Base-by-base conservation (phyloP, 2,888 invertebrate species). In the Drosophila emarginata region DNA sequence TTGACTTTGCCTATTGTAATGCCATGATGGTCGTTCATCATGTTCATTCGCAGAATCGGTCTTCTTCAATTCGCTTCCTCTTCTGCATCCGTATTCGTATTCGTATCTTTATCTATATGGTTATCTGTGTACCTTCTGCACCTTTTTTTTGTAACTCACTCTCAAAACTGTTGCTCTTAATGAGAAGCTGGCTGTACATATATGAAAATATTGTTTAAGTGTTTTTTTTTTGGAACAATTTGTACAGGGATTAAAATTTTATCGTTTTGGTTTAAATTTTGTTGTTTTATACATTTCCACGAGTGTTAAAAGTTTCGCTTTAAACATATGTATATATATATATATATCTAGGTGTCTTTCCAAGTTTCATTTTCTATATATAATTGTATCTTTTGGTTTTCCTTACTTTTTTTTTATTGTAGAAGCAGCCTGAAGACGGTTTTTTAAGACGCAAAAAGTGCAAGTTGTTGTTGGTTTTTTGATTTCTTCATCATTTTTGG, bases 361-460 rank as follows among this genome's bases (percentile, higher is more conserved):
- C 14, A 1, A 11, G 1, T 32, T 53, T 14, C 52, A 39, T 37
- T n/a, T 40, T 40, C 52, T 64, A 74, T 58, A 56, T 60, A 74
- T 79, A 37, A 26, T 50, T 63, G 11, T 63, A 54, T 18, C 54
- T 62, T 53, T 66, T 53, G 53, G 23, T 11, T 52, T 50, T 51
- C 40, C 63, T 68, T 61, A 73, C n/a, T 58, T 70, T 63, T 61
- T 76, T 64, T 70, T 72, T 79, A 86, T 80, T 79, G 76, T 88
- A 80, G 69, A 88, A 88, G 84, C 84, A 87, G 84, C 84, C 87
- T 87, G 74, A 76, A 87, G 77, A 71, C 71, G 71, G 74, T 74
- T 32, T 80, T 75, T 79, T 81, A 64, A 85, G 87, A 79, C 82
- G 82, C 87, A 77, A 82, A 68, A 84, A 82, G 70, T 85, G 71